phyloP scores from a whole-genome alignment of 2,888 invertebrate species.

The Actias luna region DNA sequence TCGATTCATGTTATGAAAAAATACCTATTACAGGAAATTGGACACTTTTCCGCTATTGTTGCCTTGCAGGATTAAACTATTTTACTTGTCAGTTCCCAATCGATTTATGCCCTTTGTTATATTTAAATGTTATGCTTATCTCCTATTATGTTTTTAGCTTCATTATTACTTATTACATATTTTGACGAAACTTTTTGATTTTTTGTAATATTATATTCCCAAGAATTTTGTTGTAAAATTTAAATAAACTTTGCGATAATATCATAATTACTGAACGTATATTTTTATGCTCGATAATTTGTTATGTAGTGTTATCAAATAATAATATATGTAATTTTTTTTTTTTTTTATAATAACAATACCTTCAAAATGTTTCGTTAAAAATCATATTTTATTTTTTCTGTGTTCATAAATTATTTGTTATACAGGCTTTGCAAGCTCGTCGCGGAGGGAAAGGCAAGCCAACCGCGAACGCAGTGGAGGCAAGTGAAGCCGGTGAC shows the following conservation, averaged over 20 bases:
- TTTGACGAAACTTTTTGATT: slow-evolving; percentile 13
- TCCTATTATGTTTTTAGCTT: slow-evolving; percentile 16
- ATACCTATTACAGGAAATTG: slow-evolving; percentile 2
- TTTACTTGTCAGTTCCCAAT: neutral
- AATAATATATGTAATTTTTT: no score
- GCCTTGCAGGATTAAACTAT: neutral
- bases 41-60: slow-evolving; percentile 1
- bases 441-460: slow-evolving; percentile 78
- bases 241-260: neutral
- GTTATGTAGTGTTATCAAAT: neutral
- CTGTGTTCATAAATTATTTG: neutral
- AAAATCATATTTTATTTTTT: neutral
- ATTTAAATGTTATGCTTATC: slow-evolving; percentile 7
- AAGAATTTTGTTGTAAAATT: neutral
- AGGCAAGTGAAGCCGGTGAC: slow-evolving; percentile 87
- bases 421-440: slow-evolving; percentile 89
- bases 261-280: neutral
- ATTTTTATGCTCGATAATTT: neutral
- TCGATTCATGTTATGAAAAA: slow-evolving; percentile 26
- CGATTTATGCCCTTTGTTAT: slow-evolving; percentile 6
- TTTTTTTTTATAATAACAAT: neutral
- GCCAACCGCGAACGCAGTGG: slow-evolving; percentile 78
- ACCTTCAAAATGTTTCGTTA: slow-evolving; percentile 9
- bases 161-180: neutral
- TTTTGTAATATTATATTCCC: neutral